Percentiles rank a stretch among this genome's conserved stretches.
Evolutionary conservation across 2,888 invertebrate genomes (phyloP).

Genomic region (Herminia tarsipennalis): DNA sequence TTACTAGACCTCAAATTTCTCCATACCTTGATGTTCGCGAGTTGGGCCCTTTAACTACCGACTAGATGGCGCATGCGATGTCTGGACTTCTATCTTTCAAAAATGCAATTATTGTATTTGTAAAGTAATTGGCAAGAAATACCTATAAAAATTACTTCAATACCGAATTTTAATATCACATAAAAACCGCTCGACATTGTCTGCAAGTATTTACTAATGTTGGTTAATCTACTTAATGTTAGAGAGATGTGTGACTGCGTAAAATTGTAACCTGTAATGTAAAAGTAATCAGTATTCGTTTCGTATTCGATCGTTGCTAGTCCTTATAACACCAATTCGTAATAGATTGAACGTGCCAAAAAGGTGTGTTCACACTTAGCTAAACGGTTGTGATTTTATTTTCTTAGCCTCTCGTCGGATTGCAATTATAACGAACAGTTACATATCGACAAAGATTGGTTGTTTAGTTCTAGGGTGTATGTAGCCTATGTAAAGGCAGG

Average conservation of each 20-base stretch:
- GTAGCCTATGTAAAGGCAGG: slow-evolving; percentile 28
- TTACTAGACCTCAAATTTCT: too few relatives aligned
- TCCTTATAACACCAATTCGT: slow-evolving; percentile 40
- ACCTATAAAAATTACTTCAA: too few relatives aligned
- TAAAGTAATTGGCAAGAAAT: too few relatives aligned
- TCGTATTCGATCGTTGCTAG: slow-evolving; percentile 47
- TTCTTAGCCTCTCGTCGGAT: slow-evolving; percentile 47
- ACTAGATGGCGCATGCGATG: too few relatives aligned
- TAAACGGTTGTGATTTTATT: slow-evolving; percentile 69
- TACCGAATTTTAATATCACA: too few relatives aligned
- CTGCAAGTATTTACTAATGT: neutral
- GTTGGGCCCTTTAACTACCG: too few relatives aligned
- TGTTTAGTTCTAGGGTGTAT: slow-evolving; percentile 58
- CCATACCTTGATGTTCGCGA: too few relatives aligned
- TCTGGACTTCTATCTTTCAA: too few relatives aligned
- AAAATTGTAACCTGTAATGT: slow-evolving; percentile 39
- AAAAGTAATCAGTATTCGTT: slow-evolving; percentile 39
- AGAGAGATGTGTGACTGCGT: slow-evolving; percentile 38
- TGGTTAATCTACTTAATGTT: slow-evolving; percentile 11
- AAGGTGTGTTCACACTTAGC: slow-evolving; percentile 37
- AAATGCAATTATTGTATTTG: too few relatives aligned
- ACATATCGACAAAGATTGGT: slow-evolving; percentile 69
- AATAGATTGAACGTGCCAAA: slow-evolving; percentile 54
- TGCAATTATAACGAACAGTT: slow-evolving; percentile 52
- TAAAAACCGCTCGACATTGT: too few relatives aligned